These are phyloP conservation scores for Archaeoteleia sp. DNA, from an alignment of 2,888 invertebrate species.

Conservation along the genomic window DNA sequence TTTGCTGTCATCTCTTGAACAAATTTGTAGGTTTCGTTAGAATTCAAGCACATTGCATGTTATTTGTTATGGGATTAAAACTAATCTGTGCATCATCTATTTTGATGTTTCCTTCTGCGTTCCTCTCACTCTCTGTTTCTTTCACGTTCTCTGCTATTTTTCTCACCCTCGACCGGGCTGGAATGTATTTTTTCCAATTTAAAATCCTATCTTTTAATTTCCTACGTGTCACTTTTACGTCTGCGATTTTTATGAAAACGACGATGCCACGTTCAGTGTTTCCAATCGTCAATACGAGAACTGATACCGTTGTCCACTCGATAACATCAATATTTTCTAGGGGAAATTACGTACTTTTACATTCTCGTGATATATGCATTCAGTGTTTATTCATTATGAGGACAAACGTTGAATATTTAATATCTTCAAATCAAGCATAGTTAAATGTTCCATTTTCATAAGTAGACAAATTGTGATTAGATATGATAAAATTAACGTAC, in stretches of 20 bases:
- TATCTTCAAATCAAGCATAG: too few species aligned
- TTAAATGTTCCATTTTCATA: too few species aligned
- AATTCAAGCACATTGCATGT: neutral
- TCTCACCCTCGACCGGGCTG: conserved; percentile 41
- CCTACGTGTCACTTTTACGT: conserved; percentile 71
- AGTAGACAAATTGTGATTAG: too few species aligned
- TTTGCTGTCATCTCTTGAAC: neutral
- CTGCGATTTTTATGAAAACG: conserved; percentile 69
- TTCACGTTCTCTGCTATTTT: conserved; percentile 27
- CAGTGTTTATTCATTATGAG: neutral
- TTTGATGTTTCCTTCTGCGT: conserved; percentile 4
- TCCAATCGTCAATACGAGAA: conserved; percentile 61
- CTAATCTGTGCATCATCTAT: conserved; percentile 6
- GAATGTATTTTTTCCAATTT: conserved; percentile 69
- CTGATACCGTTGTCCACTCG: conserved; percentile 60
- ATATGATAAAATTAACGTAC: too few species aligned
- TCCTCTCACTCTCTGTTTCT: conserved; percentile 22
- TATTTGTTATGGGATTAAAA: conserved; percentile 21
- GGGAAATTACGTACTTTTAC: conserved; percentile 56
- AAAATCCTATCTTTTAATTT: conserved; percentile 73
- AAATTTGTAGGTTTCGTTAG: neutral
- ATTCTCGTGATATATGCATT: conserved; percentile 25
- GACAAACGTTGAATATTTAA: neutral
- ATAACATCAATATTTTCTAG: conserved; percentile 58
- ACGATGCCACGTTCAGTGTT: conserved; percentile 64